Evolutionary conservation across 2,888 invertebrate genomes (phyloP).

Genomic region (Bhutanitis thaidina): DNA sequence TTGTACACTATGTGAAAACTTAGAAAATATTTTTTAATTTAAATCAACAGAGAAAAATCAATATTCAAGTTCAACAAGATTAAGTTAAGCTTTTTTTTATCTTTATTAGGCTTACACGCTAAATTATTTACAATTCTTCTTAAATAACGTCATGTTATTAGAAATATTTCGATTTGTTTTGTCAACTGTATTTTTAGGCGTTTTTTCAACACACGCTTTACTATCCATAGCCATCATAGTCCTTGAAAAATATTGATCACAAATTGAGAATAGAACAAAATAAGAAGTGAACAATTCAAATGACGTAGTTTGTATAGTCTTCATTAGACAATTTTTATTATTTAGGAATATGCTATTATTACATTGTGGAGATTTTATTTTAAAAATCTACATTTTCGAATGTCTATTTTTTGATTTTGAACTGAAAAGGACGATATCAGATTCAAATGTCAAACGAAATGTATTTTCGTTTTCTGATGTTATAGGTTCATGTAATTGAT

Average conservation of each 20-base stretch:
- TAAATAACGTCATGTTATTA: constrained; percentile 64
- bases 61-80: constrained; percentile 76
- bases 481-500: no score
- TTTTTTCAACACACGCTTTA: background rate
- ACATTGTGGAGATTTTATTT: no score
- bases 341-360: no score
- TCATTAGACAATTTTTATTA: no score
- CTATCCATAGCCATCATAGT: background rate
- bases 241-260: no score
- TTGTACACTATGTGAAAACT: constrained; percentile 79
- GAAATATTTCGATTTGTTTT: constrained; percentile 48
- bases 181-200: background rate
- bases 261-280: background rate
- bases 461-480: no score
- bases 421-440: no score
- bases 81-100: constrained; percentile 69
- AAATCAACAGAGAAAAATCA: constrained; percentile 72
- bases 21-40: constrained; percentile 69
- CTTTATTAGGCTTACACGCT: constrained; percentile 50
- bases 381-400: no score
- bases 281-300: no score
- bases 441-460: no score
- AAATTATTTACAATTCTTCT: constrained; percentile 66
- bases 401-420: no score
- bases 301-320: no score